Evolutionary conservation across 2,888 invertebrate species (phyloP).

Genomic region (Tanypteryx hageni): DNA sequence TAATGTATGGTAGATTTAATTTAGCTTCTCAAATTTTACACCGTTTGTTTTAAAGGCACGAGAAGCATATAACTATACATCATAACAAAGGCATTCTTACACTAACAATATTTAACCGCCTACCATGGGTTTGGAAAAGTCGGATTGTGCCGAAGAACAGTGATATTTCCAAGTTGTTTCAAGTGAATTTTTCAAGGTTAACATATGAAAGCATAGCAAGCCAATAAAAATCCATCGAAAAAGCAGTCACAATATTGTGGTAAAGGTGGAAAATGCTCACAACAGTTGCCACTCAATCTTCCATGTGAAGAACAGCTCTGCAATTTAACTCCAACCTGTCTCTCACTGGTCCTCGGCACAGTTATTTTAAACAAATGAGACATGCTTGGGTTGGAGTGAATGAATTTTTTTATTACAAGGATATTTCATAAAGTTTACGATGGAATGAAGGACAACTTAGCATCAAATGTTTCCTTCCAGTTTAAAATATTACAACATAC

Average conservation of each 20-base stretch:
- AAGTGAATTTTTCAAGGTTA: slow-evolving; percentile 39
- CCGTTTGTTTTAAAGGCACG: too few species aligned
- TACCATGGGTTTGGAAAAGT: slow-evolving; percentile 43
- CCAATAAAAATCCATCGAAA: slow-evolving; percentile 53
- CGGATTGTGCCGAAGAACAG: slow-evolving; percentile 88
- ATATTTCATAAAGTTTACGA: slow-evolving; percentile 61
- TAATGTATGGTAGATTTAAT: too few species aligned
- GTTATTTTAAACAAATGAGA: slow-evolving; percentile 66
- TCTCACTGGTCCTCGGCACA: slow-evolving; percentile 76
- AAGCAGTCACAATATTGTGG: slow-evolving; percentile 46
- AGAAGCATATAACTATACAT: too few species aligned
- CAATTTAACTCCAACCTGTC: slow-evolving; percentile 49
- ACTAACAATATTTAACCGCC: background rate
- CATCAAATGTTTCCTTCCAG: slow-evolving; percentile 63
- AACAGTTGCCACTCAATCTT: slow-evolving; percentile 69
- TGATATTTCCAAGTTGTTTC: slow-evolving; percentile 76
- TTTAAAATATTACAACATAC: slow-evolving; percentile 64
- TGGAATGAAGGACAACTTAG: slow-evolving; percentile 63
- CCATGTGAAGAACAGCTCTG: slow-evolving; percentile 64
- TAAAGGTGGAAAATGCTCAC: slow-evolving; percentile 68
- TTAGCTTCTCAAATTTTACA: too few species aligned
- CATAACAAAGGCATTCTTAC: too few species aligned
- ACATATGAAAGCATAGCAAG: slow-evolving; percentile 65
- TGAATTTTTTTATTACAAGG: slow-evolving; percentile 63
- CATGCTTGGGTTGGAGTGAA: slow-evolving; percentile 62